A percentile compares a stretch with the other conserved stretches of the same genome.
Conservation (phyloP, 2,888 invertebrate genomes). For the Nebria brevicollis region DNA sequence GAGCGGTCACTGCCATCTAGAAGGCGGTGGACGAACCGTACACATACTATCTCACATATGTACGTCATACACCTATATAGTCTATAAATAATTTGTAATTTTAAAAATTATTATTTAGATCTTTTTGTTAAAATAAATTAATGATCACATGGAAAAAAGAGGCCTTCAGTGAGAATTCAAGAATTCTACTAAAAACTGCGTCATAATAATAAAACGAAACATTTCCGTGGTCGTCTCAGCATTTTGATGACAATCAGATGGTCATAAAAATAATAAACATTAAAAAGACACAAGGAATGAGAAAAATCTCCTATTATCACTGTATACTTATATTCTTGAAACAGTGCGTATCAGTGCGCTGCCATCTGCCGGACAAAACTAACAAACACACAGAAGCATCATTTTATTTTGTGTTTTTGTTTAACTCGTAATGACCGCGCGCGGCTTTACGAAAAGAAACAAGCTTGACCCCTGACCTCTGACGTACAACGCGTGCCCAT, state of each 20-base stretch:
- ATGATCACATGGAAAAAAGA: too few relatives aligned
- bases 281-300: not conserved
- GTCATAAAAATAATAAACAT: constrained; percentile 1
- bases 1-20: constrained; percentile 57
- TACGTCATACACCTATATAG: not conserved
- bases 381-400: constrained; percentile 10
- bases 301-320: constrained; percentile 31
- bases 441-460: constrained; percentile 21
- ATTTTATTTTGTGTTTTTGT: constrained; percentile 38
- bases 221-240: not conserved
- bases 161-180: not conserved
- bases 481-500: constrained; percentile 50
- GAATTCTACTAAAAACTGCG: not conserved
- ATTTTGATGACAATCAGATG: not conserved
- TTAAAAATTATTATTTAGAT: not conserved
- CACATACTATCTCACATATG: not conserved
- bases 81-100: not conserved
- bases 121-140: too few relatives aligned
- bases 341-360: constrained; percentile 8
- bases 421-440: constrained; percentile 38
- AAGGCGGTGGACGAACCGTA: constrained; percentile 55
- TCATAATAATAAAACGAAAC: not conserved
- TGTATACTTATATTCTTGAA: not conserved
- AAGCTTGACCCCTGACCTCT: constrained; percentile 49
- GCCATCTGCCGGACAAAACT: constrained; percentile 15